phyloP scores from a whole-genome alignment of 2,797 vertebrate genomes.

The Merluccius polli region DNA sequence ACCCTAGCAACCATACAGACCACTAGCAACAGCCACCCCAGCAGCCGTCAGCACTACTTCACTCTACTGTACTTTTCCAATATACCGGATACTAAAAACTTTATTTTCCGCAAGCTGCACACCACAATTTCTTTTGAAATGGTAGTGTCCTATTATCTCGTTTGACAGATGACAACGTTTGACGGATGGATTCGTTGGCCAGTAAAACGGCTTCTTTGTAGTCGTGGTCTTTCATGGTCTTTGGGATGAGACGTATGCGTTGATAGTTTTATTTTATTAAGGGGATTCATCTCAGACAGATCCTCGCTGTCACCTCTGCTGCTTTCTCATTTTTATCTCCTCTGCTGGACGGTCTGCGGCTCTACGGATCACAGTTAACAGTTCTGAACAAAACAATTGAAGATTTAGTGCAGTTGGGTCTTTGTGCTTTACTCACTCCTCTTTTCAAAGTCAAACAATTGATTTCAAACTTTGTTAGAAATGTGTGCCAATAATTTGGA shows the following conservation, averaged over 20 bases:
- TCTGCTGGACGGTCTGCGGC: neutral
- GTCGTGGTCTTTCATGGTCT: neutral
- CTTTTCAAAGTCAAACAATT: neutral
- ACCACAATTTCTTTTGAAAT: too few species aligned
- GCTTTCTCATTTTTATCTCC: neutral
- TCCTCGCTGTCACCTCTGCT: neutral
- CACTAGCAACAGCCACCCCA: too few species aligned
- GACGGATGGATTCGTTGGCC: neutral
- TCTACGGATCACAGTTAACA: neutral
- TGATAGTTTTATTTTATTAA: neutral
- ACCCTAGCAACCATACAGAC: too few species aligned
- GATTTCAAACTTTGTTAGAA: neutral
- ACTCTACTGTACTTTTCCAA: too few species aligned
- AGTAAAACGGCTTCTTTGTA: neutral
- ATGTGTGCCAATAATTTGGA: neutral
- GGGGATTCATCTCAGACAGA: constrained; percentile 1
- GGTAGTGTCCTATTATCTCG: neutral
- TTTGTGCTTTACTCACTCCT: neutral
- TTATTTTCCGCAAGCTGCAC: too few species aligned
- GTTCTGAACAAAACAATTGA: neutral
- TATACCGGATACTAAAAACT: too few species aligned
- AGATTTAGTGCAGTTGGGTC: neutral
- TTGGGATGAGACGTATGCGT: neutral
- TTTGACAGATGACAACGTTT: neutral
- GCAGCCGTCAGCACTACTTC: too few species aligned